Percentiles rank a stretch among this genome's conserved stretches.
Evolutionary conservation across 2,888 invertebrate species (phyloP).

Genomic region (Amblyteles armatorius): DNA sequence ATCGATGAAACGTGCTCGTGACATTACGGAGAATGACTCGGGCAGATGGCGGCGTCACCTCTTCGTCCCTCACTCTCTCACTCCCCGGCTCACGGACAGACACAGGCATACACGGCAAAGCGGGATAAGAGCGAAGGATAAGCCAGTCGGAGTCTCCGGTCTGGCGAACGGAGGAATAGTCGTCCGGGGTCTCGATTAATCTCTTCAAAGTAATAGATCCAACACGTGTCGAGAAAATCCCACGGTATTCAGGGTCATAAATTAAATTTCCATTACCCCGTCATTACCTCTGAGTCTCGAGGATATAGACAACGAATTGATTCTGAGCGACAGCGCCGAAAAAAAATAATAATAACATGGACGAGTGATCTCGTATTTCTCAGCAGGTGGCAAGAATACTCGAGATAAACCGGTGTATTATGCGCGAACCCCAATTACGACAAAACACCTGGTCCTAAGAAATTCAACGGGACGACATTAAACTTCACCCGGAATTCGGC

Average conservation of each 20-base stretch:
- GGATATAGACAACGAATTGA: conserved; percentile 1
- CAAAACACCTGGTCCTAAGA: conserved; percentile 38
- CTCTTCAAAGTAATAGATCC: conserved; percentile 70
- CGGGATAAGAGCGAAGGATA: conserved; percentile 46
- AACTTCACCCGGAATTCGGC: conserved; percentile 35
- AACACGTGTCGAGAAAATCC: conserved; percentile 68
- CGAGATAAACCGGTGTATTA: neutral
- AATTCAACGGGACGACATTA: conserved; percentile 38
- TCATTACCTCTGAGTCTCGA: conserved; percentile 24
- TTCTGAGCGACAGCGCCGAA: conserved; percentile 15
- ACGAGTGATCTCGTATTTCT: conserved; percentile 16
- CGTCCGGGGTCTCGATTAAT: conserved; percentile 70
- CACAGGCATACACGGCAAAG: conserved; percentile 15
- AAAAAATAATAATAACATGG: neutral
- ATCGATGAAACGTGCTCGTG: conserved; percentile 71
- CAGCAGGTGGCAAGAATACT: conserved; percentile 2
- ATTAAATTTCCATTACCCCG: conserved; percentile 62
- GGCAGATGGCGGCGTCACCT: conserved; percentile 70
- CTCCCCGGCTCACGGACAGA: neutral
- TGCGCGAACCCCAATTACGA: neutral
- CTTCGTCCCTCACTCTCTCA: conserved; percentile 34
- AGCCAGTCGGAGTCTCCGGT: conserved; percentile 54
- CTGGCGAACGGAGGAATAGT: conserved; percentile 49
- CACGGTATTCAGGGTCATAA: conserved; percentile 65
- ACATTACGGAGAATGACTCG: conserved; percentile 70